phyloP scores from a whole-genome alignment of 2,113 vertebrate genomes.

The Psilopogon haemacephalus region DNA sequence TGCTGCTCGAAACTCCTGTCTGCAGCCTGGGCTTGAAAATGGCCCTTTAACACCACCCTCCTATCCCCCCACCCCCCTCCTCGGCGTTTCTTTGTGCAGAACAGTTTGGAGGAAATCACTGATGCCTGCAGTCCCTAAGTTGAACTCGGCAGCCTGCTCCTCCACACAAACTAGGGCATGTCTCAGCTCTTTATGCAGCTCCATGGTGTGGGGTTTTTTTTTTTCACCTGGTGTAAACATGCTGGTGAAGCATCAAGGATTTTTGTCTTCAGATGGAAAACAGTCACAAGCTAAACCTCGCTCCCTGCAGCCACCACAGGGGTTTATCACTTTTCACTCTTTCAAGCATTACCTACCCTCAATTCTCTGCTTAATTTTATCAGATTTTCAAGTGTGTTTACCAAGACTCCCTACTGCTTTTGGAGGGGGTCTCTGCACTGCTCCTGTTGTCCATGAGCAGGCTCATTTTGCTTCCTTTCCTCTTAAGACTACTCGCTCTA shows the following conservation, averaged over 20 bases:
- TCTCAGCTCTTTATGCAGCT: neutral
- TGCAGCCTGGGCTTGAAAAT: neutral
- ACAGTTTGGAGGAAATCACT: neutral
- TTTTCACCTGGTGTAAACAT: neutral
- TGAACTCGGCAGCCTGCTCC: neutral
- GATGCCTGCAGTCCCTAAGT: rapidly evolving
- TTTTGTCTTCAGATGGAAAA: neutral
- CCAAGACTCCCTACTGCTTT: neutral
- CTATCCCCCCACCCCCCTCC: neutral
- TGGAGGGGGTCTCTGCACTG: neutral
- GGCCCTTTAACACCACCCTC: too few species aligned
- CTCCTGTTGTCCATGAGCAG: neutral
- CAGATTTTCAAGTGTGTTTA: neutral
- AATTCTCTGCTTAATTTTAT: slow-evolving; percentile 34
- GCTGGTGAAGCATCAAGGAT: neutral
- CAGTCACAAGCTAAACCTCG: neutral
- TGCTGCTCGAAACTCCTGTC: neutral
- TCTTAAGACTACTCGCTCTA: neutral
- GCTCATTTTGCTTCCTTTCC: neutral
- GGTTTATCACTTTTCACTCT: neutral
- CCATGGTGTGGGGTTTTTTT: neutral
- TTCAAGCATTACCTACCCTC: neutral
- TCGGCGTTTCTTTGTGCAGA: neutral
- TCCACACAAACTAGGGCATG: neutral
- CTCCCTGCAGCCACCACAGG: neutral